A percentile compares a stretch with the other conserved stretches of the same genome.
Conservation (phyloP, 1,140 invertebrate genomes). For the Lanistes nyassanus region DNA sequence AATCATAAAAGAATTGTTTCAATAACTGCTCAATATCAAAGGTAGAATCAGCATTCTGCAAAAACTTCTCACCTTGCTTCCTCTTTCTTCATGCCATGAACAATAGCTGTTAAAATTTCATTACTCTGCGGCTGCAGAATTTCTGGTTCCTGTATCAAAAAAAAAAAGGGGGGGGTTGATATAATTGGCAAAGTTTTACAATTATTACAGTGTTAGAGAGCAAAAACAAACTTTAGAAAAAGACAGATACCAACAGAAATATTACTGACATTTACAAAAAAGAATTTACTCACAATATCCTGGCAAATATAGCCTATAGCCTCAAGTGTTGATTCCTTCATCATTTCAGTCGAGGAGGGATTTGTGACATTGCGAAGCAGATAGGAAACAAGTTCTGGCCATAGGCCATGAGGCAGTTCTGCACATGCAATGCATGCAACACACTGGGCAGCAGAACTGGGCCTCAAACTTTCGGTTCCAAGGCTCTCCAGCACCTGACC, state of each 20-base stretch:
- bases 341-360: conserved; percentile 85
- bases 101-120: conserved; percentile 97
- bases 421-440: conserved; percentile 97
- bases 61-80: conserved; percentile 72
- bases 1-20: background rate
- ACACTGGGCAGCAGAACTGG: conserved; percentile 98
- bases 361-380: conserved; percentile 90
- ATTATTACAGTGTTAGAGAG: background rate
- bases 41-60: background rate
- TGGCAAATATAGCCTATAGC: conserved; percentile 92
- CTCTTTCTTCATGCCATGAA: conserved; percentile 94
- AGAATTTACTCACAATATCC: conserved; percentile 74
- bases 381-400: conserved; percentile 84
- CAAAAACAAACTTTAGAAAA: background rate
- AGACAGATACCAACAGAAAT: conserved; percentile 15
- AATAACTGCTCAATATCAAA: background rate
- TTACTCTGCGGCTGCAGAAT: conserved; percentile 92
- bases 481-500: conserved; percentile 87
- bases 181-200: conserved; percentile 2
- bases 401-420: conserved; percentile 83
- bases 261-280: background rate
- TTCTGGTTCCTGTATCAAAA: conserved; percentile 79
- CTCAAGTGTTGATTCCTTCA: conserved; percentile 96
- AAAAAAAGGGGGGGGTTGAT: background rate
- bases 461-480: conserved; percentile 91